phyloP scores from a whole-genome alignment of 2,797 vertebrate species.

The Cynopterus sphinx region DNA sequence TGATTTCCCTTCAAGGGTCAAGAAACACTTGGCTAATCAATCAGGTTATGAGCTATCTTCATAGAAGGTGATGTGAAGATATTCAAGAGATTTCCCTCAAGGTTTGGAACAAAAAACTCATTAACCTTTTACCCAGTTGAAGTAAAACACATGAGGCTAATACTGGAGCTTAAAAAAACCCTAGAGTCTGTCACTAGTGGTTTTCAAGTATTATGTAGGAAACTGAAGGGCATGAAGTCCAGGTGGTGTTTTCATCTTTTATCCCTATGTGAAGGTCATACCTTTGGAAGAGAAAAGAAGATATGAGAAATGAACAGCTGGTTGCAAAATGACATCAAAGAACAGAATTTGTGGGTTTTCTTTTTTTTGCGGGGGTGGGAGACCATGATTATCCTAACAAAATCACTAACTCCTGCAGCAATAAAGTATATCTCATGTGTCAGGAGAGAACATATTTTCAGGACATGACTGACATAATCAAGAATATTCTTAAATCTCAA shows the following conservation, averaged over 20 bases:
- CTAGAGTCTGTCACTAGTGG: neutral
- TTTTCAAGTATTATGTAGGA: slow-evolving; percentile 25
- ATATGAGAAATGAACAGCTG: slow-evolving; percentile 64
- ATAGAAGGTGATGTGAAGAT: neutral
- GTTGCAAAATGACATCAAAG: slow-evolving; percentile 39
- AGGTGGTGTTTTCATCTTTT: slow-evolving; percentile 66
- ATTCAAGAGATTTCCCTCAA: neutral
- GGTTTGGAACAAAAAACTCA: neutral
- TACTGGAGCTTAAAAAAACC: neutral
- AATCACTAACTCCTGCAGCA: neutral
- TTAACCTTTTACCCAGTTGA: neutral
- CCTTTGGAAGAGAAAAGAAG: slow-evolving; percentile 58
- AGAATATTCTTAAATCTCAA: slow-evolving; percentile 15
- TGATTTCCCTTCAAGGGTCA: neutral
- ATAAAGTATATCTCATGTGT: neutral
- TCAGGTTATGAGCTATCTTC: neutral
- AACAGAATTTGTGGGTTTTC: neutral
- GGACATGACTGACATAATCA: neutral
- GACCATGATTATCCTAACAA: slow-evolving; percentile 30
- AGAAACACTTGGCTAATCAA: neutral
- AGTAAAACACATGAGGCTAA: neutral
- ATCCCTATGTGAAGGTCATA: slow-evolving; percentile 49
- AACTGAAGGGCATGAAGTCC: neutral
- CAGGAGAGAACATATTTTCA: neutral
- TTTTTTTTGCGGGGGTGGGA: neutral